Base-by-base conservation (phyloP, 1,140 invertebrate genomes). In the Cherax quadricarinatus region DNA sequence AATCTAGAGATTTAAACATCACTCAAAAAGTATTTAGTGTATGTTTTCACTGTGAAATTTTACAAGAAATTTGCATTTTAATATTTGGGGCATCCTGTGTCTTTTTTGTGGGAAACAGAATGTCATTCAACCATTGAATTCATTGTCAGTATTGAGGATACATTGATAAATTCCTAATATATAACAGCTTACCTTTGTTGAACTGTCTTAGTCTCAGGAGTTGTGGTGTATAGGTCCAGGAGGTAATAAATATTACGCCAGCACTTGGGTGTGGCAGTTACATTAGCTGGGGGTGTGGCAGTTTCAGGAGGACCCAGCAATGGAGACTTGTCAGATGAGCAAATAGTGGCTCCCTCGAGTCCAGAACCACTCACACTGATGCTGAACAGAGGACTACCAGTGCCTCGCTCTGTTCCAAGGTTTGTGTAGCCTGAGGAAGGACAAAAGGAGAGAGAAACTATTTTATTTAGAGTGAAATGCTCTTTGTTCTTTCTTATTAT, bases 241-340 rank as follows among this genome's bases (percentile, higher is more conserved):
- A 99, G 96, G 95, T 98, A 97, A 94, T 98, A 99, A 93, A 99
- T 97, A 9, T 98, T 99, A 94, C 98, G 97, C 98, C 98, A 99
- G 94, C 98, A 99, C 93, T 97, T 96, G 18, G 98, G 98, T 1
- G 97, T 97, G 89, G 94, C 94, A 16, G 86, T 90, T 51, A 79
- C 86, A 3, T 92, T 51, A n/a, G 86, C 85, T 24, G 89, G 88
- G 53, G 93, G 75, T 79, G 92, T 87, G 73, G 86, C 53, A 66
- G 87, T 82, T 53, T 93, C 92, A 51, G 93, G n/a, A 48, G 89
- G 81, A 41, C 89, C 92, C 79, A 92, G 89, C 4, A 93, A 73
- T 5, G 93, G 93, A 0, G 93, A 93, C 73, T 94, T 94, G 86
- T 93, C 93, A 62, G 92, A 88, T 60, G 93, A 92, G 57, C 89